Conservation (phyloP, 1,140 invertebrate species). For the Mya arenaria region DNA sequence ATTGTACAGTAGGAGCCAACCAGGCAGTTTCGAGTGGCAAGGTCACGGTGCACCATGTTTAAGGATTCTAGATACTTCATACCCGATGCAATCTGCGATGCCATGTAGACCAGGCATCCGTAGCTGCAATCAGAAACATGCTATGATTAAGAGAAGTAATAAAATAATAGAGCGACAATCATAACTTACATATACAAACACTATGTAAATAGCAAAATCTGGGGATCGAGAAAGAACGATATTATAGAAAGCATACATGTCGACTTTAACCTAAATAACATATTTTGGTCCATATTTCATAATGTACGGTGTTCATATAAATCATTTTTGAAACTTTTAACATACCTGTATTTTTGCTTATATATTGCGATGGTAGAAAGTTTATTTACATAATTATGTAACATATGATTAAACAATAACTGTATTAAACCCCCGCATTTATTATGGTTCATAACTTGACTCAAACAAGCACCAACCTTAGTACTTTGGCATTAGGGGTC, state of each 20-base stretch:
- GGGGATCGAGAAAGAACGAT: neutral
- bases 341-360: no score
- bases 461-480: no score
- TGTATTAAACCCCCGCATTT: no score
- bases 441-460: no score
- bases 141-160: neutral
- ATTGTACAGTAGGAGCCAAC: conserved; percentile 91
- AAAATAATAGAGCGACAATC: neutral
- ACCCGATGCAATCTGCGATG: conserved; percentile 91
- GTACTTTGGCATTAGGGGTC: conserved; percentile 69
- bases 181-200: neutral
- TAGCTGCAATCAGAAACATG: conserved; percentile 84
- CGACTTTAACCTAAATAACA: neutral
- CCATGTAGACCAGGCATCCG: conserved; percentile 90
- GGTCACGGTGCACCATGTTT: conserved; percentile 89
- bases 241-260: neutral
- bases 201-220: neutral
- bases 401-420: no score
- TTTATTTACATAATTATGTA: no score
- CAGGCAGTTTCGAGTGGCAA: conserved; percentile 91
- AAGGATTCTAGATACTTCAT: conserved; percentile 93
- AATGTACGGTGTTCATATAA: no score
- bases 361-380: no score
- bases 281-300: no score
- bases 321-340: no score